Evolutionary conservation across 2,113 vertebrate species (phyloP), one percentile per base, ranked within the genome.

Genomic region (Notiomystis cincta): DNA sequence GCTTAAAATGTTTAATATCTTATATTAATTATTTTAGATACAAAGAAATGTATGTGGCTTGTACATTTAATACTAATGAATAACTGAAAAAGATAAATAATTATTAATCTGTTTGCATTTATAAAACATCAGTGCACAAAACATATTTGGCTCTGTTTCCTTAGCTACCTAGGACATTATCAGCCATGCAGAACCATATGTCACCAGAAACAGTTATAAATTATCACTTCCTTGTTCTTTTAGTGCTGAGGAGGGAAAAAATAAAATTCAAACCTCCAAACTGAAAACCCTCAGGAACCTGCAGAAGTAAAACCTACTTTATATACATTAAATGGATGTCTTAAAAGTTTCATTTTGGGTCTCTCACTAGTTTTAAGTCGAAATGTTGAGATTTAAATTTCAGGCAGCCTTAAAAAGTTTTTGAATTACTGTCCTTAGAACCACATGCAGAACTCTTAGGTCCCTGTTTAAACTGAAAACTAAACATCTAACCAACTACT

Each of bases 391-490:
- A 58, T 66, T 78, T 67, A 7, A 75, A 42, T 75, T 87, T 90
- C 30, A 82, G 23, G 14, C 5, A 60, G 20, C 2, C 7, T 57
- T 16, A 13, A 73, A 8, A 7, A 35, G 6, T 10, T 78, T 37
- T 35, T 56, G 2, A 58, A 37, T 81, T 73, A 27, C 6, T 56
- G 11, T 48, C 15, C 30, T 91, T 35, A 51, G 35, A 58, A 82
- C 6, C 11, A 23, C 4, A 9, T 38, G 15, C 0, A 4, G 23
- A 45, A 13, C 4, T 67, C 24, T 30, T 60, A 58, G 4, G 7
- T 67, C 73, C 33, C 4, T 30, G 12, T 47, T 50, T 54, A 47
- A 16, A 78, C 23, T 16, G 31, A 82, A 77, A 84, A 61, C 35
- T 33, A 60, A 93, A 12, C 5, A 45, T 11, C 8, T 30, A 42